phyloP scores from a whole-genome alignment of 1,140 invertebrate species.

The Eurytemora carolleeae region DNA sequence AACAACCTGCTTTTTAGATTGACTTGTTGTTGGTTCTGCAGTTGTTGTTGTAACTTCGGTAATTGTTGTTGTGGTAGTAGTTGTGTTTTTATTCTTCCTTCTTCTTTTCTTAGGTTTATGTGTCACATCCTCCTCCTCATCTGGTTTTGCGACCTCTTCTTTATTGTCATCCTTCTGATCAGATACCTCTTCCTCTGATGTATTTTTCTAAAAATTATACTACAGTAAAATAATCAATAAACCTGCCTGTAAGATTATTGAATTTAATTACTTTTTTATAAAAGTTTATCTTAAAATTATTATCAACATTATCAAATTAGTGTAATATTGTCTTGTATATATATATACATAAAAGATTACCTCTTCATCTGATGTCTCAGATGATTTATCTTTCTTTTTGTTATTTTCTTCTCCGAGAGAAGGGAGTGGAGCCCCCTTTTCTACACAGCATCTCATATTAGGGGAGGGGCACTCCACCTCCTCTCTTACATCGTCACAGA shows the following conservation, averaged over 20 bases:
- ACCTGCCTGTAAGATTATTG: too few relatives aligned
- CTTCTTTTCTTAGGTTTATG: not conserved
- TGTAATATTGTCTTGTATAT: too few relatives aligned
- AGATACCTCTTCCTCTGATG: too few relatives aligned
- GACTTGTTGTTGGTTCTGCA: not conserved
- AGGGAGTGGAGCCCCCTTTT: conserved; percentile 16
- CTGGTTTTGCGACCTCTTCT: not conserved
- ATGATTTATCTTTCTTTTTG: not conserved
- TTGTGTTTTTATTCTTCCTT: not conserved
- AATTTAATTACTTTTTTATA: too few relatives aligned
- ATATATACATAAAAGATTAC: too few relatives aligned
- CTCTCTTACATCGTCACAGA: conserved; percentile 12
- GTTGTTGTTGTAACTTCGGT: conserved; percentile 6
- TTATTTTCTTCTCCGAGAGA: not conserved
- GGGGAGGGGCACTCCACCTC: not conserved
- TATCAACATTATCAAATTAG: too few relatives aligned
- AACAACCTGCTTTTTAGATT: not conserved
- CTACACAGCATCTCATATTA: conserved; percentile 16
- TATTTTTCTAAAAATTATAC: too few relatives aligned
- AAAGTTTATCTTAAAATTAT: too few relatives aligned
- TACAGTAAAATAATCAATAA: too few relatives aligned
- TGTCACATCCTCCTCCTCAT: not conserved
- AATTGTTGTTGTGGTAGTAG: not conserved
- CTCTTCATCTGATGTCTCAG: not conserved
- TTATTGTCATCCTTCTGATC: not conserved